These are phyloP conservation scores for Microdon myrmicae DNA, from an alignment of 2,888 invertebrate genomes.

Conservation along the genomic window DNA sequence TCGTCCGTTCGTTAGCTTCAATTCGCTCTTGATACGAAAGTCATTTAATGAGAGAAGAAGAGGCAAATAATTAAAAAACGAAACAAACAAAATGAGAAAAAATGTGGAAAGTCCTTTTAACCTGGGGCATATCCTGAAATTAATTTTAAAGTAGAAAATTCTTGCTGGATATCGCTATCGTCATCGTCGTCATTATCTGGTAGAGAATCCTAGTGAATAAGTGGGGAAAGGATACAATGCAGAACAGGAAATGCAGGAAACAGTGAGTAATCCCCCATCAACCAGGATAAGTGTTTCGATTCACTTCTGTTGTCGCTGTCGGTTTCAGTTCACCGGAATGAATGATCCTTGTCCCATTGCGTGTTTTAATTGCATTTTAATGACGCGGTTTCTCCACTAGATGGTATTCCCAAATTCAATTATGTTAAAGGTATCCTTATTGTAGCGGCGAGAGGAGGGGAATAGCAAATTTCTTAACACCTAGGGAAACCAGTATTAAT, in stretches of 20 bases:
- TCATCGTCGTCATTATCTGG: no score
- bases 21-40: conserved; percentile 27
- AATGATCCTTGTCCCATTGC: conserved; percentile 4
- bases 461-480: no score
- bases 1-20: conserved; percentile 24
- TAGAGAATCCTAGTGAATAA: conserved; percentile 14
- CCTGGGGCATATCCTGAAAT: conserved; percentile 44
- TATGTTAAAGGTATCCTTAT: background rate
- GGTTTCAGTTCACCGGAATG: no score
- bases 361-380: conserved; percentile 50
- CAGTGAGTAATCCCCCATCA: conserved; percentile 32
- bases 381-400: conserved; percentile 20
- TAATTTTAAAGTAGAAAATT: conserved; percentile 35
- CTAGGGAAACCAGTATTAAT: background rate
- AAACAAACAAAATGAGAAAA: no score
- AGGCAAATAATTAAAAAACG: no score
- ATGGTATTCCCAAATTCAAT: conserved; percentile 1
- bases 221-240: background rate
- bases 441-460: no score
- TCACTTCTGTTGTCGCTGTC: conserved; percentile 23
- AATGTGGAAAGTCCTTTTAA: conserved; percentile 1
- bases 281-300: conserved; percentile 27
- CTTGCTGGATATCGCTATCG: conserved; percentile 26
- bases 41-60: conserved; percentile 13
- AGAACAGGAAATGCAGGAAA: conserved; percentile 8